Evolutionary conservation across 1,140 invertebrate species (phyloP).

Genomic region (Ctenoplectra terminalis): DNA sequence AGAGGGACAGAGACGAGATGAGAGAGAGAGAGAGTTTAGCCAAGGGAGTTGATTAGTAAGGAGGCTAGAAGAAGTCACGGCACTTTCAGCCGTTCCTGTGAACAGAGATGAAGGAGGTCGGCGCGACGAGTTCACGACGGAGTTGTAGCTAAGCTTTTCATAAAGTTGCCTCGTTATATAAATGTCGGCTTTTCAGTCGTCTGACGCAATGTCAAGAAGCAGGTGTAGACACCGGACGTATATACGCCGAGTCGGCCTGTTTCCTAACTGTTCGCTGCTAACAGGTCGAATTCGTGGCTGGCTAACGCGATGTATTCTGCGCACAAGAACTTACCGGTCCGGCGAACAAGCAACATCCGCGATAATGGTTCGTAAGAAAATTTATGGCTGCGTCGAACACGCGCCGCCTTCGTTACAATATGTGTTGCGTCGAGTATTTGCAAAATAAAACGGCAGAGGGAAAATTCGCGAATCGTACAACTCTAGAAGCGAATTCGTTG

Average conservation of each 20-base stretch:
- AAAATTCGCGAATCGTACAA: not conserved
- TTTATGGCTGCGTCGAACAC: not conserved
- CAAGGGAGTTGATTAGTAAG: conserved; percentile 51
- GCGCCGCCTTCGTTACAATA: not conserved
- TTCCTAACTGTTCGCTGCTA: conserved; percentile 7
- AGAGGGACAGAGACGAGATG: not conserved
- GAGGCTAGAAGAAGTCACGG: conserved; percentile 28
- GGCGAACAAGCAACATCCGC: not conserved
- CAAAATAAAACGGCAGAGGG: no score
- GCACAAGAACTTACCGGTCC: not conserved
- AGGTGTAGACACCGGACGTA: conserved; percentile 2
- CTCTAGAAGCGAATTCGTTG: no score
- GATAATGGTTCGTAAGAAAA: not conserved
- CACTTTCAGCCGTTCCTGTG: conserved; percentile 6
- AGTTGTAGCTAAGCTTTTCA: conserved; percentile 30
- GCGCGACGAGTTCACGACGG: conserved; percentile 13
- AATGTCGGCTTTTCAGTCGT: conserved; percentile 36
- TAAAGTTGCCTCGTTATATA: conserved; percentile 48
- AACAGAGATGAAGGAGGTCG: conserved; percentile 9
- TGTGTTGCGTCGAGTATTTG: no score
- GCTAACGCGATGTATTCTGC: not conserved
- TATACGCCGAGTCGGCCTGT: not conserved
- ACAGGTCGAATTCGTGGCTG: conserved; percentile 11
- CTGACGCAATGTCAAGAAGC: conserved; percentile 7
- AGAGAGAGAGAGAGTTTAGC: not conserved